A percentile compares a stretch with the other conserved stretches of the same genome.
These are phyloP conservation scores for Campylorhamphus procurvoides DNA, from an alignment of 2,113 vertebrate genomes.

Conservation along the genomic window DNA sequence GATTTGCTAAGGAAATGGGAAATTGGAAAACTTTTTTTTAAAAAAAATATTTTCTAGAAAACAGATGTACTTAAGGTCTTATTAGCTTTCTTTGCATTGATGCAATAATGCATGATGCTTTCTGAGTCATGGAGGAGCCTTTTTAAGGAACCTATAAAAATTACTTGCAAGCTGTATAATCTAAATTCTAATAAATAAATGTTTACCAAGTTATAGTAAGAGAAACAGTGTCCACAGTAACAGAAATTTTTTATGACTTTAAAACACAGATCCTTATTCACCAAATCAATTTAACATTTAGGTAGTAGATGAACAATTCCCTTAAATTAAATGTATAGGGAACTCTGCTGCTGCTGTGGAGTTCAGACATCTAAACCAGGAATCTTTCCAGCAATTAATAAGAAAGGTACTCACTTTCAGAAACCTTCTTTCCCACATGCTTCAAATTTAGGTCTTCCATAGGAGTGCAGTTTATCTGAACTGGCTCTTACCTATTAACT, in stretches of 20 bases:
- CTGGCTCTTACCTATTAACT: not conserved
- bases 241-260: not conserved
- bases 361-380: not conserved
- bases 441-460: not conserved
- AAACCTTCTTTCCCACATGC: not conserved
- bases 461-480: not conserved
- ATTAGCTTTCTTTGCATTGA: not conserved
- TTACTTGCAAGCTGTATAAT: not conserved
- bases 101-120: not conserved
- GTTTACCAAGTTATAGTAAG: not conserved
- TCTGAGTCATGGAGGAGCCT: not conserved
- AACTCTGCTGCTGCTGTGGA: not conserved
- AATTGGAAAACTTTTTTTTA: not conserved
- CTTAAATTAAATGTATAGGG: not conserved
- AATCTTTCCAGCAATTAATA: not conserved
- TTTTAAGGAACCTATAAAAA: not conserved
- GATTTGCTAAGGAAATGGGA: conserved; percentile 28
- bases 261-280: not conserved
- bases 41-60: not conserved
- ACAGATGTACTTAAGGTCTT: conserved; percentile 28
- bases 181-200: not conserved
- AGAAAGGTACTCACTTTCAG: not conserved
- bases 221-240: not conserved
- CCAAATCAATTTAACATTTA: not conserved
- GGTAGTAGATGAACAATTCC: not conserved